These are phyloP conservation scores for Eupithecia subumbrata DNA, from an alignment of 2,888 invertebrate genomes.

Conservation along the genomic window DNA sequence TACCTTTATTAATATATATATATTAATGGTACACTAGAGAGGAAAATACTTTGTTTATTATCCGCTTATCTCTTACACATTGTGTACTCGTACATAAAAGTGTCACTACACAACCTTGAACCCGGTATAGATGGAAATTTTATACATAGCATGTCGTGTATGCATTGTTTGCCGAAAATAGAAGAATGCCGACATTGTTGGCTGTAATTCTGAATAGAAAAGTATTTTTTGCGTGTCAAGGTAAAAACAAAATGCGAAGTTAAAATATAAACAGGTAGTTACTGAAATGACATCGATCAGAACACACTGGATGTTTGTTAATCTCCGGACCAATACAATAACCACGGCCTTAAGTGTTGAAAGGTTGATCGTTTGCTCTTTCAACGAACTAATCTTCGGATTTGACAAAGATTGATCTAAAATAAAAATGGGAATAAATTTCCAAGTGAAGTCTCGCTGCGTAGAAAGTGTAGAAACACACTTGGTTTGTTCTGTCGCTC, in stretches of 20 bases:
- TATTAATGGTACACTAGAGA: no score
- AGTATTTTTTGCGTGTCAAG: neutral
- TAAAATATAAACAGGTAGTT: neutral
- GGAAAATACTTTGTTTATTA: neutral
- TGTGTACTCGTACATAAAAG: neutral
- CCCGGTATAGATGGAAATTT: conserved; percentile 7
- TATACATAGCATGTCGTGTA: neutral
- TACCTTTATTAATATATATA: no score
- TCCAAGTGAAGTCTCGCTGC: neutral
- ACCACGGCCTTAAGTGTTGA: neutral
- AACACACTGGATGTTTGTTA: neutral
- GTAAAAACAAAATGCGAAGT: no score
- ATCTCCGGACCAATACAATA: neutral
- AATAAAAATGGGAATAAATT: neutral
- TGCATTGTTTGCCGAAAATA: conserved; percentile 5
- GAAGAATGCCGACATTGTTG: neutral
- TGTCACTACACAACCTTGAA: conserved; percentile 5
- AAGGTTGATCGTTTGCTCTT: neutral
- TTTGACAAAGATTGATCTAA: neutral
- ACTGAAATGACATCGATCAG: neutral
- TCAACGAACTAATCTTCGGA: neutral
- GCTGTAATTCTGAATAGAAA: neutral
- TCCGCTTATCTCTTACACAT: conserved; percentile 1
- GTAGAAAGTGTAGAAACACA: neutral
- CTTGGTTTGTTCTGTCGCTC: neutral